A percentile compares a stretch with the other conserved stretches of the same genome.
phyloP scores from a whole-genome alignment of 2,797 vertebrate genomes.

The Enteromius afrohamiltoni region DNA sequence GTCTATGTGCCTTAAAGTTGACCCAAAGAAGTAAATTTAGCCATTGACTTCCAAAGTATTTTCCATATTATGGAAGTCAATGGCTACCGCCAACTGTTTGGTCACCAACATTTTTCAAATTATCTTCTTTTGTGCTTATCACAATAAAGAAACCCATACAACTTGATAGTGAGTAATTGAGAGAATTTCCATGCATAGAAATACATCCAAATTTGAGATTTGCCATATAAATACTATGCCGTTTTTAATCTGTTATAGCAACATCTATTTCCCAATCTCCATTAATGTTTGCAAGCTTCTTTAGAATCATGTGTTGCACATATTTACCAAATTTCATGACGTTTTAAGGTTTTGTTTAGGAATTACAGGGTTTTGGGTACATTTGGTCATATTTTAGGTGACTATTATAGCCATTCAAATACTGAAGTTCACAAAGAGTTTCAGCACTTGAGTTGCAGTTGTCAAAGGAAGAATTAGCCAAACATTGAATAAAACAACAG shows the following conservation, averaged over 20 bases:
- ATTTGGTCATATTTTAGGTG: background rate
- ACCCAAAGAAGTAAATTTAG: background rate
- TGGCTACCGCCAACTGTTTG: background rate
- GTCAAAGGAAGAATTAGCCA: background rate
- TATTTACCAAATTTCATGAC: background rate
- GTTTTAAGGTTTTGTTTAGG: background rate
- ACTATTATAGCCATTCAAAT: background rate
- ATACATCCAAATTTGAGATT: background rate
- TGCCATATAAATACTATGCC: too few relatives aligned
- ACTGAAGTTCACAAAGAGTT: background rate
- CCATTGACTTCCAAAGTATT: background rate
- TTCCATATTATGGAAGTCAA: background rate
- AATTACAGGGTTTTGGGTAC: too few relatives aligned
- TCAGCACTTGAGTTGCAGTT: background rate
- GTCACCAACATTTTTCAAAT: background rate
- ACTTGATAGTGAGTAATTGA: background rate
- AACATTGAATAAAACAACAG: slow-evolving; percentile 1
- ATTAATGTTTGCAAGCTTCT: background rate
- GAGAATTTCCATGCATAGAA: background rate
- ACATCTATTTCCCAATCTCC: background rate
- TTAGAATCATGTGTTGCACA: background rate
- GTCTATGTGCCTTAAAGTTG: background rate
- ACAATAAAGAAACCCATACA: background rate
- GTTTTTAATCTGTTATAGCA: background rate
- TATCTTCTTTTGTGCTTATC: background rate